Evolutionary conservation across 1,140 invertebrate species (phyloP), one percentile per base, ranked within the genome.

Genomic region (Drosophila biarmipes): DNA sequence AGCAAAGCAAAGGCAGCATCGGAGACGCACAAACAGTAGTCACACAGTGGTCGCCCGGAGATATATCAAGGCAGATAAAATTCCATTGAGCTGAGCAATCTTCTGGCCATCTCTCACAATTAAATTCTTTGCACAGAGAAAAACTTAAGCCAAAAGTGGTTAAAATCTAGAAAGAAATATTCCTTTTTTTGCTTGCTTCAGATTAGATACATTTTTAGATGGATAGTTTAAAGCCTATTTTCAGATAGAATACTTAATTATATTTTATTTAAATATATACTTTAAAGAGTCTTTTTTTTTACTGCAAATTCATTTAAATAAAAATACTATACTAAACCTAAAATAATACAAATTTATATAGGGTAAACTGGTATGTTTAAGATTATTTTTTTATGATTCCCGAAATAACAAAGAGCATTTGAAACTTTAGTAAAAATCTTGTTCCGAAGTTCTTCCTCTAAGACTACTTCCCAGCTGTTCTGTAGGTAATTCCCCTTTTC

Each of bases 11-110:
- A 38, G 38, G 51, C 51, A 57, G 40, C 37, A 24, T 24, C 24
- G 57, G 37, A 46, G 37, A 53, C 57, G 48, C 40, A 72, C 75
- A 79, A 85, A 76, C 80, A 80, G 62, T 45, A 43, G 49, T 37
- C 34, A 42, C 37, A 85, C 84, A 75, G 69, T 86, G 81, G 74
- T 53, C 17, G 17, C 24, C 24, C 24, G 7, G 27, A 45, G 66
- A 45, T 53, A 46, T 48, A 54, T 37, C 17, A n/a, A 34, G 14
- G 35, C 17, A 42, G 63, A 67, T 67, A 67, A 64, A 64, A 64
- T 67, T 63, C 63, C 58, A 64, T 48, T 67, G 43, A 34, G 63
- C 29, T 51, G 27, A 27, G 24, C 29, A 27, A 34, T 31, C 43
- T 34, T 19, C 14, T 31, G 6, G 10, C 31, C 42, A 45, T 62